Evolutionary conservation across 2,113 vertebrate genomes (phyloP), one percentile per base, ranked within the genome.

Genomic region (Rafetus swinhoei): DNA sequence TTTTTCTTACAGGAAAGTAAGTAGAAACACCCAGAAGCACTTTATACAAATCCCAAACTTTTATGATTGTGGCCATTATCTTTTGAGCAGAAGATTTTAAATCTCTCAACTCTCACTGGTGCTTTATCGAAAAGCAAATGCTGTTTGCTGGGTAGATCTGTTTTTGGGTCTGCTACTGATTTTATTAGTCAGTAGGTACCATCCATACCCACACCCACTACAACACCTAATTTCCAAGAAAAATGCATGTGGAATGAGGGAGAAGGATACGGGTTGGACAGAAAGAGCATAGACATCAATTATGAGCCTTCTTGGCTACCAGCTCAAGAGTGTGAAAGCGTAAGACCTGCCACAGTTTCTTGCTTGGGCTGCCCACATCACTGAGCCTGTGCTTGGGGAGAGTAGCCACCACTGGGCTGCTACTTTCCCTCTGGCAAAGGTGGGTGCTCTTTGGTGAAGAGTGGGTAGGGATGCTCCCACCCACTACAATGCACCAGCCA

Each of bases 71-170:
- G 15, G 81, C 59, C 59, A 77, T 6, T 94, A 87, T 45, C 39
- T 53, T 69, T 81, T 19, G 82, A 65, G 84, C 45, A 84, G 24
- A 22, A 50, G 15, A 18, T 82, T 74, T 95, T 90, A 11, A 62
- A 72, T 85, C 16, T 53, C 22, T 3, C 7, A 45, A 7, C 52
- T 19, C 16, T 19, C 54, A 54, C 79, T 77, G 62, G 11, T 0
- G 14, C 55, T 95, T 87, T 89, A 55, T 81, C 89, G 39, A 35
- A 87, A 91, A 91, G 80, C 45, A 65, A 32, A 74, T 89, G 35
- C 84, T 94, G n/a, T 93, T 97, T 95, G 90, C 93, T 90, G 81
- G 13, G 81, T 95, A 93, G 90, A 57, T 93, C 82, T 79, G 72
- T 89, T 91, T 91, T 45, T 88, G 95, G 27, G 92, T 87, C 76